These are phyloP conservation scores for Neoseiulus cucumeris DNA, from an alignment of 1,140 invertebrate genomes.

Conservation along the genomic window DNA sequence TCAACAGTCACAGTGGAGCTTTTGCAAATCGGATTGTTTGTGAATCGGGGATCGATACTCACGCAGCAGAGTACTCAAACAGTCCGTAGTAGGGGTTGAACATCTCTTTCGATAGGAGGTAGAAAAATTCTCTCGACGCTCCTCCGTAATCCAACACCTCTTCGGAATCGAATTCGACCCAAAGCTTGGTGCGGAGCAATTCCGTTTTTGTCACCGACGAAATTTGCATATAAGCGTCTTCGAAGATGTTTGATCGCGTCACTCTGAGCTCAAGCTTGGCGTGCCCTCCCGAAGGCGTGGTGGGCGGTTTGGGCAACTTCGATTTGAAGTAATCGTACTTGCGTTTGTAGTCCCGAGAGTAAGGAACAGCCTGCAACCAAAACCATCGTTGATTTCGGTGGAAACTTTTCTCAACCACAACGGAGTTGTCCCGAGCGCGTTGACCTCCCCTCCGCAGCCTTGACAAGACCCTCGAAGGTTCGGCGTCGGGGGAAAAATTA, in stretches of 20 bases:
- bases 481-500: not conserved
- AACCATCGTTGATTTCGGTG: not conserved
- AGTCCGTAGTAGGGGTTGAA: constrained; percentile 98
- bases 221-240: constrained; percentile 70
- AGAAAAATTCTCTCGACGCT: constrained; percentile 92
- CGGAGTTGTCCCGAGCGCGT: not conserved
- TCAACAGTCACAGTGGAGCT: no score
- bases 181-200: constrained; percentile 83
- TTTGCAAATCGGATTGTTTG: no score
- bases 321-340: constrained; percentile 96
- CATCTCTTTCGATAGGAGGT: constrained; percentile 94
- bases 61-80: constrained; percentile 97
- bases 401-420: not conserved
- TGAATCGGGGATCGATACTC: constrained; percentile 30
- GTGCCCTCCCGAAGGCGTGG: constrained; percentile 23
- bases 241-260: constrained; percentile 64
- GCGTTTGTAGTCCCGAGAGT: constrained; percentile 92
- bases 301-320: constrained; percentile 81
- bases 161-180: constrained; percentile 96
- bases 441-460: not conserved
- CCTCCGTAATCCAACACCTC: constrained; percentile 94
- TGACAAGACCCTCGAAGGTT: not conserved
- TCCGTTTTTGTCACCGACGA: constrained; percentile 61
- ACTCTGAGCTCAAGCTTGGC: constrained; percentile 93
- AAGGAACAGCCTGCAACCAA: constrained; percentile 57